A percentile compares a stretch with the other conserved stretches of the same genome.
phyloP scores from a whole-genome alignment of 2,888 invertebrate species.

The Apotomis betuletana region DNA sequence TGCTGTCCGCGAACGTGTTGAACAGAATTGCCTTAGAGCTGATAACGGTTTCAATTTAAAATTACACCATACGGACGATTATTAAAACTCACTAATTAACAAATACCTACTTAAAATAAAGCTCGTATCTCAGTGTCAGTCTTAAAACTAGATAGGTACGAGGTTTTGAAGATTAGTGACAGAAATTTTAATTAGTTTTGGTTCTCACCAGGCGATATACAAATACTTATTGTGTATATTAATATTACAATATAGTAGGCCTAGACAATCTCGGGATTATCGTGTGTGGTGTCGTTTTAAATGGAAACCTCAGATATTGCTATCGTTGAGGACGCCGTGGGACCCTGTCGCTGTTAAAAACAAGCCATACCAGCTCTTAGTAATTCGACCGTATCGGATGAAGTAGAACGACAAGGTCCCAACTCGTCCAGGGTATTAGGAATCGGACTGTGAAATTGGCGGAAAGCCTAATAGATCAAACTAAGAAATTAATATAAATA shows the following conservation, averaged over 20 bases:
- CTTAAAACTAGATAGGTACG: no score
- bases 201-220: no score
- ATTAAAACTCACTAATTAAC: no score
- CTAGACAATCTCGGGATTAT: no score
- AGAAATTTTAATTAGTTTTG: no score
- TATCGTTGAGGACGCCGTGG: conserved; percentile 10
- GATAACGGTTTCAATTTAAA: conserved; percentile 4
- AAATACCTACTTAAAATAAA: no score
- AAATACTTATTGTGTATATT: no score
- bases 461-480: conserved; percentile 15
- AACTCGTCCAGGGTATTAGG: neutral
- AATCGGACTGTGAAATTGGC: conserved; percentile 23
- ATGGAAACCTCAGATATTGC: neutral
- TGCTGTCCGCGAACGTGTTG: no score
- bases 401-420: neutral
- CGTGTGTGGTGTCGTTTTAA: conserved; percentile 1
- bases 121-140: no score
- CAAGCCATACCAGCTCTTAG: neutral
- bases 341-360: conserved; percentile 2
- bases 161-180: no score
- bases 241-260: no score
- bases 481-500: conserved; percentile 24
- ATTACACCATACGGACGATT: neutral
- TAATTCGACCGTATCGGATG: neutral
- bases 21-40: neutral